Conservation (phyloP, 2,113 vertebrate species). For the Oryzias woworae region DNA sequence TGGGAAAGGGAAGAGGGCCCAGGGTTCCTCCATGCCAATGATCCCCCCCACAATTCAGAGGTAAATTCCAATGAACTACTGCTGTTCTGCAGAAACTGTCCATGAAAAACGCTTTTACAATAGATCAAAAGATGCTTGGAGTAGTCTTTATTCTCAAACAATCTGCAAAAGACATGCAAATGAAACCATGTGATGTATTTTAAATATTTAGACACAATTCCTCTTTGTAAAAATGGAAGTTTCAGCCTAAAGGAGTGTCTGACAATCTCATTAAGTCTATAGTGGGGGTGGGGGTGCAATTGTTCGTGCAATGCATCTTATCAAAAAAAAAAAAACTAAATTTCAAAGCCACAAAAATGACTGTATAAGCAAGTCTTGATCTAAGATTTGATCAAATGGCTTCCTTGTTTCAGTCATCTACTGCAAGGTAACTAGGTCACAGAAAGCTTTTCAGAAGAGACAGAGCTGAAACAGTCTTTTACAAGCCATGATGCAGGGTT, state of each 20-base stretch:
- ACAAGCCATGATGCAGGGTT: constrained; percentile 5
- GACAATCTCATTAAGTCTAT: not conserved
- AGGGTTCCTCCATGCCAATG: too few species aligned
- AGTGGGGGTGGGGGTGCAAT: constrained; percentile 24
- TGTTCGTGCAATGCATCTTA: constrained; percentile 23
- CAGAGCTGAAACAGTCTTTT: constrained; percentile 5
- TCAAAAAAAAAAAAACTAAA: constrained; percentile 1
- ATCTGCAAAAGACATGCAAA: constrained; percentile 9
- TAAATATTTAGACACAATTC: constrained; percentile 34
- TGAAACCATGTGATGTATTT: constrained; percentile 35
- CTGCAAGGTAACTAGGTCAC: too few species aligned
- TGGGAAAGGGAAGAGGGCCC: too few species aligned
- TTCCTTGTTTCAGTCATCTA: constrained; percentile 18
- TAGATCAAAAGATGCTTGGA: too few species aligned
- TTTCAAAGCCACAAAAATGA: constrained; percentile 17
- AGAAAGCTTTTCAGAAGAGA: not conserved
- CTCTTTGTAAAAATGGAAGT: constrained; percentile 23
- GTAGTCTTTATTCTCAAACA: too few species aligned
- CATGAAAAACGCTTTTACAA: too few species aligned
- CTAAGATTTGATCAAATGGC: constrained; percentile 28
- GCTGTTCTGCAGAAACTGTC: too few species aligned
- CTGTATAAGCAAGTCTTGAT: constrained; percentile 10
- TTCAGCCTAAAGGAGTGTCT: too few species aligned
- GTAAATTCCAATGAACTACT: too few species aligned
- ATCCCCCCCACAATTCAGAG: too few species aligned